Percentiles rank a stretch among this genome's conserved stretches.
These are phyloP conservation scores for Euthynnus affinis DNA, from an alignment of 2,797 vertebrate genomes.

Conservation along the genomic window DNA sequence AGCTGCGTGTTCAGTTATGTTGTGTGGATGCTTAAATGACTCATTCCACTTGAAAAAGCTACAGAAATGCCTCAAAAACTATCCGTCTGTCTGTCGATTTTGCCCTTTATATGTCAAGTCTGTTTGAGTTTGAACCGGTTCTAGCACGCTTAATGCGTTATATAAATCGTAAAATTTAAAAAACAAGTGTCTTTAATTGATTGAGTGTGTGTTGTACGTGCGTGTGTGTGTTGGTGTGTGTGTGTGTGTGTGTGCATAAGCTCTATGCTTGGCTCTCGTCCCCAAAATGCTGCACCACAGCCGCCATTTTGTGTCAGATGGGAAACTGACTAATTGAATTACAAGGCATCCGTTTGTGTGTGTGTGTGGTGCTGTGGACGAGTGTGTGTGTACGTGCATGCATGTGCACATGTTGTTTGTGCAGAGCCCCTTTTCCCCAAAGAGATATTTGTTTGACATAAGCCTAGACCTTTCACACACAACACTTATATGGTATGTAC, in stretches of 20 bases:
- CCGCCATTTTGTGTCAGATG: slow-evolving; percentile 79
- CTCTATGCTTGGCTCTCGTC: slow-evolving; percentile 58
- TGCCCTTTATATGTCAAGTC: background rate
- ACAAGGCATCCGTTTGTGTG: slow-evolving; percentile 46
- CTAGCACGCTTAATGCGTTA: background rate
- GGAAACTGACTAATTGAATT: slow-evolving; percentile 70
- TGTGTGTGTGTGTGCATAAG: slow-evolving; percentile 17
- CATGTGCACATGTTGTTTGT: slow-evolving; percentile 7
- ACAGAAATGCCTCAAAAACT: slow-evolving; percentile 25
- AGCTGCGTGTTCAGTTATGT: slow-evolving; percentile 55
- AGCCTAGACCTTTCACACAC: background rate
- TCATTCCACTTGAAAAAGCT: slow-evolving; percentile 40
- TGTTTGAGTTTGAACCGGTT: background rate
- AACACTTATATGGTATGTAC: background rate
- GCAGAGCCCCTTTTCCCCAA: background rate
- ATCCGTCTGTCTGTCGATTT: background rate
- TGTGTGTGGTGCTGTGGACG: slow-evolving; percentile 24
- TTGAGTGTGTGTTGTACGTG: slow-evolving; percentile 17
- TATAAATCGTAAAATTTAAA: background rate
- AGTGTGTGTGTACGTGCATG: slow-evolving; percentile 12
- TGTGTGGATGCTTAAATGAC: slow-evolving; percentile 34
- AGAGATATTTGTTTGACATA: slow-evolving; percentile 6
- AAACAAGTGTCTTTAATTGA: background rate
- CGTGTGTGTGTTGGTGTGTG: slow-evolving; percentile 12
- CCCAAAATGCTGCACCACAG: slow-evolving; percentile 48